A percentile compares a stretch with the other conserved stretches of the same genome.
Evolutionary conservation across 1,140 invertebrate genomes (phyloP).

Genomic region (Papilio dardanus): DNA sequence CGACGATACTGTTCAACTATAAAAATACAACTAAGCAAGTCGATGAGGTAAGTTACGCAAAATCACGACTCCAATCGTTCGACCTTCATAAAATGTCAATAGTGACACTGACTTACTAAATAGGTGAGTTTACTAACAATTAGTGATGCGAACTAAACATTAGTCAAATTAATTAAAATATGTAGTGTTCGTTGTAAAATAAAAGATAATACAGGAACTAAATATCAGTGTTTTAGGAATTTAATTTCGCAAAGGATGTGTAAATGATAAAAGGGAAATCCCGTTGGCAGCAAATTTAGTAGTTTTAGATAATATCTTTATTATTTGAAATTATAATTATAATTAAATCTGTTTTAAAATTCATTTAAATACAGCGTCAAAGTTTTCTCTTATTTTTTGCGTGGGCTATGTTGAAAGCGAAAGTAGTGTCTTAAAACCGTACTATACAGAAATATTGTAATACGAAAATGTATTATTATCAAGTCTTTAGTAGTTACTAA

Average conservation of each 20-base stretch:
- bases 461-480: too few species aligned
- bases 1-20: constrained; percentile 42
- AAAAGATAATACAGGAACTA: neutral
- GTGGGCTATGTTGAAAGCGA: neutral
- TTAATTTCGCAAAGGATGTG: neutral
- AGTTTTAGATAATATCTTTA: neutral
- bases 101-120: constrained; percentile 59
- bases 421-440: neutral
- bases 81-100: constrained; percentile 80
- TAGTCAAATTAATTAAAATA: constrained; percentile 11
- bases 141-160: constrained; percentile 32
- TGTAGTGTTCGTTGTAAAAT: neutral
- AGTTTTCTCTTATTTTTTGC: neutral
- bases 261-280: neutral
- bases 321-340: neutral
- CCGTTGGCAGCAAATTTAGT: neutral
- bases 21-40: constrained; percentile 55
- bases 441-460: neutral
- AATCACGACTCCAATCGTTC: constrained; percentile 69
- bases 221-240: neutral
- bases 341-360: neutral
- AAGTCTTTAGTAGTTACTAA: too few species aligned
- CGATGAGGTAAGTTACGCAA: constrained; percentile 75
- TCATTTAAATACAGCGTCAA: neutral
- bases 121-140: constrained; percentile 55